Base-by-base conservation (phyloP, 2,797 vertebrate genomes). In the Holocentrus rufus region DNA sequence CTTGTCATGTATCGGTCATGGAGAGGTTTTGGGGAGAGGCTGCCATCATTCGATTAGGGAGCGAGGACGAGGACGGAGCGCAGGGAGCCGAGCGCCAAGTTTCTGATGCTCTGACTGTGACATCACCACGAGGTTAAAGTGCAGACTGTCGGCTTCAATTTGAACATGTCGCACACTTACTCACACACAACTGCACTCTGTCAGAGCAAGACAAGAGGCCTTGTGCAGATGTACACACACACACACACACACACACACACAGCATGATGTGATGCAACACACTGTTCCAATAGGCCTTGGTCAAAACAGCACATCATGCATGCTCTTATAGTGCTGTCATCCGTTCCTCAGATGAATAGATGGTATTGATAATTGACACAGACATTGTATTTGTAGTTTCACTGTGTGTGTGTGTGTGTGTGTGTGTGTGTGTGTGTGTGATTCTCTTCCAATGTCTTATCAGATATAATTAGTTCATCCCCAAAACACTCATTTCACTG, bases 271-370 rank as follows among this genome's bases (percentile, higher is more conserved):
- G 10, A 17, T 42, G 34, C 44, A 56, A 56, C 42, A 47, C 65
- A 58, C 42, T 10, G 31, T 30, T 65, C 2, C 34, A 79, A 27
- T 50, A 57, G 66, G 54, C 9, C 10, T 31, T 18, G 2, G n/a
- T 71, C 27, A 25, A 39, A 65, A 15, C 53, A 56, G 67, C 36
- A n/a, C 31, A 39, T 70, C 71, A 63, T 7, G 73, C 72, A 79
- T 87, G 70, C 80, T 66, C 4, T 9, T 59, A 49, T 62, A 62
- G 79, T 85, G 80, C 20, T 25, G 49, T 84, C 81, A 80, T 82
- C 44, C 54, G 44, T 67, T 64, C 30, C 7, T 55, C 6, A 39
- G 0, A 2, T 90, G 79, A 90, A 88, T 82, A 46, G 83, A 79
- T 1, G 61, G 1, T 72, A 69, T 87, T 91, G 87, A 88, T 60